Base-by-base conservation (phyloP, 2,113 vertebrate genomes). In the Sigmodon hispidus region DNA sequence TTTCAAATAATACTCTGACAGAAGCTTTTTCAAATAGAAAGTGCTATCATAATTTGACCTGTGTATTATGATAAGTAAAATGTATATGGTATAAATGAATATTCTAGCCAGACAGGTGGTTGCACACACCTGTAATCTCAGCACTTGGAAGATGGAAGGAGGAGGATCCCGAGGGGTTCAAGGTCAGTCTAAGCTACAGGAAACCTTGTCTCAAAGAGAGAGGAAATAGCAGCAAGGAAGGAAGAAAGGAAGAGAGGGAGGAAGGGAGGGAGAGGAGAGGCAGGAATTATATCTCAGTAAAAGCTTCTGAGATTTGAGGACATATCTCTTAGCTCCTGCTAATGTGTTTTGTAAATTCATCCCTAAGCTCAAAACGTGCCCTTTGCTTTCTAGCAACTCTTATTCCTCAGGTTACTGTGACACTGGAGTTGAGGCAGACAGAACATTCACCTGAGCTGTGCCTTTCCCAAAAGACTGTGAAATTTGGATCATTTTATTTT, bases 371-470 rank as follows among this genome's bases (percentile, higher is more conserved):
- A 69, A 95, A 96, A 94, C 16, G 40, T 59, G 48, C 17, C 59
- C 12, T 26, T 43, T 96, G 79, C 79, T 90, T 97, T 91, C 76
- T 93, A 67, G 95, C 86, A 81, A n/a, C 29, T 80, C 21, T 89
- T 48, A 29, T 73, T 57, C 81, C 69, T 96, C 97, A 79, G 73
- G 79, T 77, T 89, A 22, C 67, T 50, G 43, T 36, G 91, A 16
- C 70, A 22, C 96, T 95, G 96, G 40, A n/a, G 87, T 97, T 90
- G 83, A 96, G 95, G 91, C 93, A 93, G 83, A 86, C 52, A 89
- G 67, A 92, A 77, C 26, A 43, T 6, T 87, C 97, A 98, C 93
- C 92, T 98, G 98, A 85, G 95, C 83, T 77, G 87, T 79, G 97
- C 48, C 98, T 88, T 98, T 83, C 73, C 93, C 45, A 90, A 87